Conservation (phyloP, 2,113 vertebrate genomes). For the Channa maculata region DNA sequence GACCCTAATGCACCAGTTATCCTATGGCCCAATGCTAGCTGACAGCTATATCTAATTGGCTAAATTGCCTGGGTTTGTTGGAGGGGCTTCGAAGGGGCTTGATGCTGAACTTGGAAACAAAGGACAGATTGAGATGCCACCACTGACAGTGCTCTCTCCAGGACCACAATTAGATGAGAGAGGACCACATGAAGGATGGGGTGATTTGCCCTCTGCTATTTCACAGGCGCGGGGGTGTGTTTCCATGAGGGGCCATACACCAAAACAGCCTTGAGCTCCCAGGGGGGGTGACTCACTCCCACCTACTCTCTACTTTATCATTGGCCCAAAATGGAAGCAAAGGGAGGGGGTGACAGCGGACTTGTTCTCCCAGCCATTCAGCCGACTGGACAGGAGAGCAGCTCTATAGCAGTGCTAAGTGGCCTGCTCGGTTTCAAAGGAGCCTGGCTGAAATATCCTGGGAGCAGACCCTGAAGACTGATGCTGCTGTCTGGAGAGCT, state of each 20-base stretch:
- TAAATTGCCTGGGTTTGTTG: conserved; percentile 70
- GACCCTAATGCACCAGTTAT: conserved; percentile 22
- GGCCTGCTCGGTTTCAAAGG: conserved; percentile 56
- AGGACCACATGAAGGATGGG: conserved; percentile 54
- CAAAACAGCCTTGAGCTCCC: conserved; percentile 68
- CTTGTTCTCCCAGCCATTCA: conserved; percentile 74
- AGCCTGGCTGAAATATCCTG: conserved; percentile 42
- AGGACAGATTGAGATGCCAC: conserved; percentile 62
- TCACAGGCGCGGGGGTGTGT: conserved; percentile 22
- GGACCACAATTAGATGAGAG: conserved; percentile 24
- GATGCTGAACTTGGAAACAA: conserved; percentile 58
- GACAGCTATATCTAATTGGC: conserved; percentile 78
- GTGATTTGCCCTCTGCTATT: conserved; percentile 69
- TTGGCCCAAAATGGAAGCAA: conserved; percentile 59
- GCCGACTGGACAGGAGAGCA: conserved; percentile 48
- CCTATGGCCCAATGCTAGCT: conserved; percentile 33
- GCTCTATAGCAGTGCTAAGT: conserved; percentile 71
- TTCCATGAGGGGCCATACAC: conserved; percentile 56
- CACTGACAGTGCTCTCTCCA: conserved; percentile 57
- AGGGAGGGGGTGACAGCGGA: conserved; percentile 67
- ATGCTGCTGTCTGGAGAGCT: conserved; percentile 42
- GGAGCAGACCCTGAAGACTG: conserved; percentile 56
- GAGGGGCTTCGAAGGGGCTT: conserved; percentile 33
- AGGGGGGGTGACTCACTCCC: conserved; percentile 57
- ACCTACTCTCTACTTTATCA: conserved; percentile 76